Base-by-base conservation (phyloP, 2,113 vertebrate species). In the Siniperca chuatsi region DNA sequence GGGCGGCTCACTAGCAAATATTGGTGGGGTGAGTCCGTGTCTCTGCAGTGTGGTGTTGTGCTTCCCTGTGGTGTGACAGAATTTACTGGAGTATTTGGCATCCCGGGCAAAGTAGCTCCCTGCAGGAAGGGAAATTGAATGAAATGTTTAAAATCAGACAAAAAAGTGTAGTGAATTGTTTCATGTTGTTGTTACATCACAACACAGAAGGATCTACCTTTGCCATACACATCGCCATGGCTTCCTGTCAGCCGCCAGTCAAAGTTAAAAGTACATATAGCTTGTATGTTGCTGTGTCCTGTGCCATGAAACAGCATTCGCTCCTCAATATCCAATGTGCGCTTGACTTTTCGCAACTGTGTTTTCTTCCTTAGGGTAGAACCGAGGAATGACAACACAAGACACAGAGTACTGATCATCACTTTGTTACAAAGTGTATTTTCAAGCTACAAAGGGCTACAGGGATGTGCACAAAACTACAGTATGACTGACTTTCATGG, bases 261-360 rank as follows among this genome's bases (percentile, higher is more conserved):
- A 92, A 99, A 99, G 91, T 99, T 99, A 91, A 99, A 97, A 67
- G 97, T 97, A 87, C 98, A 99, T 91, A 99, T 99, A 70, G 98
- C 97, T 92, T 97, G 97, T 73, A 99, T 96, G 94, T 98, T 98
- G 89, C 97, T 98, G 92, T 96, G 96, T 90, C 97, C 97, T 48
- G 98, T 99, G n/a, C 98, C 98, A 2, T 99, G 98, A 92, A 99
- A 99, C 4, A 99, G 92, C 97, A 98, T 98, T 78, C 97, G 96
- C 77, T 99, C 98, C 61, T 99, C 97, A 84, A 99, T 97, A 40
- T 96, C 93, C 81, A 94, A 15, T 8, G 86, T 93, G 62, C 96
- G 96, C 90, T 97, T 97, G 61, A 97, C 97, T 91, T 98, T 99
- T 90, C 97, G 97, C 48, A 99, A 92, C 33, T 99, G 98, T 79